Evolutionary conservation across 2,113 vertebrate species (phyloP).

Genomic region (Macaca fascicularis): T2T-MFA8v1.1 NC_088375.1:162854501-162855000

Average conservation of each 20-base stretch:
- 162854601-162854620: not conserved
- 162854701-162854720: not conserved
- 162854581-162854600: slow-evolving; percentile 11
- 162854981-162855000: not conserved
- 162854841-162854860: not conserved
- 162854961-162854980: not conserved
- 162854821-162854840: not conserved
- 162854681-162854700: not conserved
- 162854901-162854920: not conserved
- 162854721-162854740: not conserved
- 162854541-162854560: slow-evolving; percentile 61
- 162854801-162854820: not conserved
- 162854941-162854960: not conserved
- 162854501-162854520: not conserved
- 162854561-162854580: slow-evolving; percentile 56
- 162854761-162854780: not conserved
- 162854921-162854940: not conserved
- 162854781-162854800: not conserved
- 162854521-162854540: slow-evolving; percentile 48
- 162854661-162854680: not conserved
- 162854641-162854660: not conserved
- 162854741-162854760: not conserved
- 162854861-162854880: not conserved
- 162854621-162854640: not conserved
- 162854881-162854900: not conserved